Percentiles rank a stretch among this genome's conserved stretches.
phyloP scores from a whole-genome alignment of 92 coral and sea anemone genomes.

The Zoanthus sansibaricus region DNA sequence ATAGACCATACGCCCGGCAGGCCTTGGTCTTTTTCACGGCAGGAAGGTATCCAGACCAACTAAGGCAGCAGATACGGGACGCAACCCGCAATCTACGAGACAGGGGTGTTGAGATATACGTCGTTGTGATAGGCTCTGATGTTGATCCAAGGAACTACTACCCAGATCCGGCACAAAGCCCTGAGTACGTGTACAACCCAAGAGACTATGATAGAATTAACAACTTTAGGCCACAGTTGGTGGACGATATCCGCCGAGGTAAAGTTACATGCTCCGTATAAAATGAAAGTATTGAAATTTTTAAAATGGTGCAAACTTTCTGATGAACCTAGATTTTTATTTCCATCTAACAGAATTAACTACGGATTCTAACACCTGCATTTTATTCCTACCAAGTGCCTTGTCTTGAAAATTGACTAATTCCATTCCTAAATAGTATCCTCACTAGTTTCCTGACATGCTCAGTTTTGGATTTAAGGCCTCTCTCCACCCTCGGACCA shows the following conservation, averaged over 20 bases:
- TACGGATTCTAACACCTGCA: too few species aligned
- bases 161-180: conserved; percentile 19
- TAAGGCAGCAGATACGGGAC: conserved; percentile 32
- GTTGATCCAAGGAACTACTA: conserved; percentile 50
- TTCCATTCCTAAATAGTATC: too few species aligned
- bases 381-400: too few species aligned
- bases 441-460: too few species aligned
- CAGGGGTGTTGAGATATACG: conserved; percentile 60
- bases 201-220: conserved; percentile 21
- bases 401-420: too few species aligned
- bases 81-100: conserved; percentile 64
- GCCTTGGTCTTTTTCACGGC: conserved; percentile 33
- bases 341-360: too few species aligned
- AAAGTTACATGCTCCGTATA: not conserved
- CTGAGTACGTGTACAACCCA: conserved; percentile 20
- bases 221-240: not conserved
- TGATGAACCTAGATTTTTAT: too few species aligned
- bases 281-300: too few species aligned
- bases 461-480: too few species aligned
- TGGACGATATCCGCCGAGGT: conserved; percentile 18
- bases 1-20: conserved; percentile 65
- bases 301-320: too few species aligned
- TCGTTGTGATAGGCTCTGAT: conserved; percentile 72
- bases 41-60: conserved; percentile 18
- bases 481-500: too few species aligned